Conservation (phyloP, 2,113 vertebrate genomes). For the Kryptolebias marmoratus region DNA sequence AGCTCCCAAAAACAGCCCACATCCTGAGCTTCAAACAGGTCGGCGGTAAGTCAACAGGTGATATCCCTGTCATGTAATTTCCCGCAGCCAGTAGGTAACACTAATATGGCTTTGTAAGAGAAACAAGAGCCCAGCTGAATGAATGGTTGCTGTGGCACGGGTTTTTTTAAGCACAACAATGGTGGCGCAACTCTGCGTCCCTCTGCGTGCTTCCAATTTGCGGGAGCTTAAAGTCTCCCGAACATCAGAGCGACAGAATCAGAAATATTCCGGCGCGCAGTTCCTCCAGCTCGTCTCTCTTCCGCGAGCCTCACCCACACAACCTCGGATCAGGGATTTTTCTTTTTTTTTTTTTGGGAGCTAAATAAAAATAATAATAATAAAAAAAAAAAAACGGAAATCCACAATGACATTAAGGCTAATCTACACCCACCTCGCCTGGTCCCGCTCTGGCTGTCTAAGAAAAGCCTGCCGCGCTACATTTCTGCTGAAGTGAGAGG, state of each 20-base stretch:
- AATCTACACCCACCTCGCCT: slow-evolving; percentile 71
- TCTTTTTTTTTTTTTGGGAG: slow-evolving; percentile 41
- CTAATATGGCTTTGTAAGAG: slow-evolving; percentile 58
- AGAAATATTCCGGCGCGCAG: slow-evolving; percentile 39
- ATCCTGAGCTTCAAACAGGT: slow-evolving; percentile 49
- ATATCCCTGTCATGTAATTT: slow-evolving; percentile 62
- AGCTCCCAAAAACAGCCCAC: slow-evolving; percentile 48
- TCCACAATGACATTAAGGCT: slow-evolving; percentile 66
- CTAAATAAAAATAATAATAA: slow-evolving; percentile 26
- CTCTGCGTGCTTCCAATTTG: slow-evolving; percentile 47
- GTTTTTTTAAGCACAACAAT: slow-evolving; percentile 37
- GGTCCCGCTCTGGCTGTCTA: slow-evolving; percentile 59
- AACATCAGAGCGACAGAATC: slow-evolving; percentile 46
- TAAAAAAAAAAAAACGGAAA: slow-evolving; percentile 28
- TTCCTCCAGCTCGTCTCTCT: slow-evolving; percentile 36
- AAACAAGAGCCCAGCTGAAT: slow-evolving; percentile 56
- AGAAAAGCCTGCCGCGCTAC: slow-evolving; percentile 60
- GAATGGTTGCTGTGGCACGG: slow-evolving; percentile 50
- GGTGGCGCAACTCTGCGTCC: slow-evolving; percentile 34
- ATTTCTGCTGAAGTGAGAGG: slow-evolving; percentile 60
- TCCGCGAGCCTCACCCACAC: slow-evolving; percentile 56
- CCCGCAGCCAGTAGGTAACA: slow-evolving; percentile 28
- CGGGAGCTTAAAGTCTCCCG: slow-evolving; percentile 50
- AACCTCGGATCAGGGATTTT: slow-evolving; percentile 34
- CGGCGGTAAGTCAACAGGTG: slow-evolving; percentile 62